Evolutionary conservation across 2,888 invertebrate genomes (phyloP).

Genomic region (Xylophagus ater): DNA sequence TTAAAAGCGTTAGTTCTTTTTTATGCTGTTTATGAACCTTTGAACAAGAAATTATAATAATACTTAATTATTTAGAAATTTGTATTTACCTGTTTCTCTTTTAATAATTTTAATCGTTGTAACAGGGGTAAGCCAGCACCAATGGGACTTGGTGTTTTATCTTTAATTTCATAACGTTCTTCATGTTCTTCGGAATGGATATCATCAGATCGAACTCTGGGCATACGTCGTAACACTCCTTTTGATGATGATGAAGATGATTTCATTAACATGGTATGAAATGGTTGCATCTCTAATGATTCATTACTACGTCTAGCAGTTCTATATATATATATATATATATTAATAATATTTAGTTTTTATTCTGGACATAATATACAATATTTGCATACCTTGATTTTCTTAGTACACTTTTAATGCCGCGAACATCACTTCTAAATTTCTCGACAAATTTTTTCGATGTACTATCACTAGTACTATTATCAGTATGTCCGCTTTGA

Average conservation of each 20-base stretch:
- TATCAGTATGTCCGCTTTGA: constrained; percentile 21
- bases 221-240: constrained; percentile 59
- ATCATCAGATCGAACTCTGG: constrained; percentile 62
- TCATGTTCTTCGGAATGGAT: constrained; percentile 45
- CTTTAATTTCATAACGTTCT: constrained; percentile 39
- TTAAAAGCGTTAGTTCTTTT: no score
- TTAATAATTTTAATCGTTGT: constrained; percentile 64
- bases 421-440: constrained; percentile 73
- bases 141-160: constrained; percentile 59
- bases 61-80: not conserved
- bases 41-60: no score
- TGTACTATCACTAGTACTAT: constrained; percentile 50
- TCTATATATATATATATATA: constrained; percentile 12
- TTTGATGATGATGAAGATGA: constrained; percentile 36
- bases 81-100: constrained; percentile 76
- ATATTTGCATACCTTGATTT: constrained; percentile 43
- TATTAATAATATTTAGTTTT: not conserved
- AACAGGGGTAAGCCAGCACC: constrained; percentile 76
- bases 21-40: no score
- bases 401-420: constrained; percentile 48
- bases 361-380: not conserved
- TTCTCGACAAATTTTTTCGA: constrained; percentile 73
- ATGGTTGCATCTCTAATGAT: constrained; percentile 57
- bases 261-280: constrained; percentile 40
- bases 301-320: constrained; percentile 42